Conservation (phyloP, 2,797 vertebrate species). For the Calcarius lapponicus region DNA sequence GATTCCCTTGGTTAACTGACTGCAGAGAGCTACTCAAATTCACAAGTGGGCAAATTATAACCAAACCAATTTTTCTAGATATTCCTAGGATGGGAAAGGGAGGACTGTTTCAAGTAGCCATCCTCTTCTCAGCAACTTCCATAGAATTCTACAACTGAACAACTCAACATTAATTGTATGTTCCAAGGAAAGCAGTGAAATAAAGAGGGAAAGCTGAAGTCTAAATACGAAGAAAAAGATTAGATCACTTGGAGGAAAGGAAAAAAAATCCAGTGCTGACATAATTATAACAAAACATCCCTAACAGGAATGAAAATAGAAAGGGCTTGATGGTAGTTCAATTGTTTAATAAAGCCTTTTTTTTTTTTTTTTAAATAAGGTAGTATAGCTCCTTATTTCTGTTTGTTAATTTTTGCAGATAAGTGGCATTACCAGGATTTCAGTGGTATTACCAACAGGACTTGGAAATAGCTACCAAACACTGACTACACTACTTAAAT, state of each 20-base stretch:
- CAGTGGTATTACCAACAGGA: conserved; percentile 58
- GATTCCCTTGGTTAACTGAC: neutral
- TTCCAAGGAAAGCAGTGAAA: conserved; percentile 40
- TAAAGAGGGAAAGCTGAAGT: neutral
- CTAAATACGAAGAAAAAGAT: conserved; percentile 5
- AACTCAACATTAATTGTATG: neutral
- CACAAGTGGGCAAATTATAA: neutral
- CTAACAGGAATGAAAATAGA: conserved; percentile 33
- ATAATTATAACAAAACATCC: conserved; percentile 40
- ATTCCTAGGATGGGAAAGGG: neutral
- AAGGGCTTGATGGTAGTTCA: neutral
- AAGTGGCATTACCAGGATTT: conserved; percentile 53
- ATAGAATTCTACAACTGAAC: neutral
- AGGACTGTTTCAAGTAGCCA: neutral
- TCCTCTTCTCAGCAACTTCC: neutral
- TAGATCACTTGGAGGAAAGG: neutral
- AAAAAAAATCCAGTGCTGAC: neutral
- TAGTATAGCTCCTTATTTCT: conserved; percentile 11
- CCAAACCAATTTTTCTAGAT: neutral
- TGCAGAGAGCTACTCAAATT: neutral
- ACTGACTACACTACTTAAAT: conserved; percentile 59
- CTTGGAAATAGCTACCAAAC: conserved; percentile 63
- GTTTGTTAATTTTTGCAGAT: conserved; percentile 44
- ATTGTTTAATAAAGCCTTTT: neutral
- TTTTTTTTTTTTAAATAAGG: neutral